Percentiles rank a stretch among this genome's conserved stretches.
Evolutionary conservation across 1,140 invertebrate genomes (phyloP).

Genomic region (Drosophila bipectinata): DNA sequence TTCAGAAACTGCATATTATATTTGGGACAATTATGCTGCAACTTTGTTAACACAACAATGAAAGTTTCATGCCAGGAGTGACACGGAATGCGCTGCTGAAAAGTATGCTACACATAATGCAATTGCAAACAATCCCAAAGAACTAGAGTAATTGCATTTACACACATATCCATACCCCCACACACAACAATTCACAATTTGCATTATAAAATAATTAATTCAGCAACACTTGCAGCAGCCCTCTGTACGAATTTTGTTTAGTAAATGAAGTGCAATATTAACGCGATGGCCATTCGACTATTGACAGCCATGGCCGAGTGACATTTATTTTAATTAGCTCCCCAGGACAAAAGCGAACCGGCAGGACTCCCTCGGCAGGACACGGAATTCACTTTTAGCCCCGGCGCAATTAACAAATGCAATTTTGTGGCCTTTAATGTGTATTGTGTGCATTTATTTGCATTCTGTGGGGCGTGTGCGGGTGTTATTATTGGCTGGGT

Average conservation of each 20-base stretch:
- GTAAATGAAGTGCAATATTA: slow-evolving; percentile 77
- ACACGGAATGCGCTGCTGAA: slow-evolving; percentile 19
- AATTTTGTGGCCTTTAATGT: slow-evolving; percentile 62
- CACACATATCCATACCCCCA: slow-evolving; percentile 4
- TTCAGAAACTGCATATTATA: slow-evolving; percentile 21
- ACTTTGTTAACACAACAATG: slow-evolving; percentile 33
- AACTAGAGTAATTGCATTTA: slow-evolving; percentile 70
- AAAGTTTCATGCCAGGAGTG: slow-evolving; percentile 27
- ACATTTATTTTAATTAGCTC: slow-evolving; percentile 81
- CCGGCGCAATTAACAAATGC: slow-evolving; percentile 65
- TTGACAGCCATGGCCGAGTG: slow-evolving; percentile 60
- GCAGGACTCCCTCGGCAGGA: slow-evolving; percentile 20
- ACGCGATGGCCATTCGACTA: slow-evolving; percentile 40
- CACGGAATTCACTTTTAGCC: slow-evolving; percentile 42
- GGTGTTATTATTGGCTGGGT: background rate
- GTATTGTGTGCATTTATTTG: slow-evolving; percentile 39
- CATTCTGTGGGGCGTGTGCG: background rate
- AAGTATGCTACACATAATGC: slow-evolving; percentile 71
- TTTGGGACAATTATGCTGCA: slow-evolving; percentile 31
- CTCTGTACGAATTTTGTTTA: slow-evolving; percentile 30
- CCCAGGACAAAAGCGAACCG: slow-evolving; percentile 17
- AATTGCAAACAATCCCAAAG: slow-evolving; percentile 66
- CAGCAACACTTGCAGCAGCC: slow-evolving; percentile 21
- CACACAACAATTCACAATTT: slow-evolving; percentile 29
- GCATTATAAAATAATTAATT: slow-evolving; percentile 79